These are phyloP conservation scores for Eupleurogrammus muticus DNA, from an alignment of 2,797 vertebrate genomes.

Conservation along the genomic window DNA sequence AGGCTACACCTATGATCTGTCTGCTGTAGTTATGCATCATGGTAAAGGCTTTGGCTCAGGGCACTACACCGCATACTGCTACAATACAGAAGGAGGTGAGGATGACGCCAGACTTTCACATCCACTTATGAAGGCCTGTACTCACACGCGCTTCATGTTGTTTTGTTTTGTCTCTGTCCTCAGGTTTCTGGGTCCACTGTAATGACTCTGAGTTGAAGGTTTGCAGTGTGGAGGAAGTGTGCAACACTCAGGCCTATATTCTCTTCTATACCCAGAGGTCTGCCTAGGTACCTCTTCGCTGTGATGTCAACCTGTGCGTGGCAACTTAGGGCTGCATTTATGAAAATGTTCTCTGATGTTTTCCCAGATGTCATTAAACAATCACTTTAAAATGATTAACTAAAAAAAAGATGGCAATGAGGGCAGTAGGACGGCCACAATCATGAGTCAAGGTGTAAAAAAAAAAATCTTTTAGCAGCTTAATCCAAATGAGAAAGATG, in stretches of 20 bases:
- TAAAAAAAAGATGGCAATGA: slow-evolving; percentile 53
- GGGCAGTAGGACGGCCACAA: slow-evolving; percentile 34
- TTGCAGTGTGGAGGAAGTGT: slow-evolving; percentile 99
- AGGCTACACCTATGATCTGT: slow-evolving; percentile 97
- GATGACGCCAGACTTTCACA: slow-evolving; percentile 35
- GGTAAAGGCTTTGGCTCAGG: slow-evolving; percentile 99
- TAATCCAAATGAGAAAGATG: slow-evolving; percentile 22
- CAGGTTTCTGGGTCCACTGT: slow-evolving; percentile 99
- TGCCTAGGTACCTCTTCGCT: slow-evolving; percentile 84
- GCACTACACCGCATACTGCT: slow-evolving; percentile 99
- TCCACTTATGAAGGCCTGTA: not conserved
- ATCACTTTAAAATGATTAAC: slow-evolving; percentile 45
- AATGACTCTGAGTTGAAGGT: slow-evolving; percentile 99
- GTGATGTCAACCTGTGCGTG: slow-evolving; percentile 80
- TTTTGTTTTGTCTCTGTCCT: not conserved
- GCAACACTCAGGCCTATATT: slow-evolving; percentile 99
- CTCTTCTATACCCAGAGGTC: slow-evolving; percentile 99
- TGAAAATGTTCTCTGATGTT: slow-evolving; percentile 56
- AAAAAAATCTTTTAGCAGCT: slow-evolving; percentile 13
- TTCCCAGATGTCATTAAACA: slow-evolving; percentile 58
- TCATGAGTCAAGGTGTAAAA: slow-evolving; percentile 23
- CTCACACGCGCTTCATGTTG: not conserved
- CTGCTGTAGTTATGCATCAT: slow-evolving; percentile 99
- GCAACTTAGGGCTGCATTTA: slow-evolving; percentile 76
- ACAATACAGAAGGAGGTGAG: slow-evolving; percentile 99